Percentiles rank a stretch among this genome's conserved stretches.
Conservation (phyloP, 2,888 invertebrate genomes). For the Xylota sylvarum region DNA sequence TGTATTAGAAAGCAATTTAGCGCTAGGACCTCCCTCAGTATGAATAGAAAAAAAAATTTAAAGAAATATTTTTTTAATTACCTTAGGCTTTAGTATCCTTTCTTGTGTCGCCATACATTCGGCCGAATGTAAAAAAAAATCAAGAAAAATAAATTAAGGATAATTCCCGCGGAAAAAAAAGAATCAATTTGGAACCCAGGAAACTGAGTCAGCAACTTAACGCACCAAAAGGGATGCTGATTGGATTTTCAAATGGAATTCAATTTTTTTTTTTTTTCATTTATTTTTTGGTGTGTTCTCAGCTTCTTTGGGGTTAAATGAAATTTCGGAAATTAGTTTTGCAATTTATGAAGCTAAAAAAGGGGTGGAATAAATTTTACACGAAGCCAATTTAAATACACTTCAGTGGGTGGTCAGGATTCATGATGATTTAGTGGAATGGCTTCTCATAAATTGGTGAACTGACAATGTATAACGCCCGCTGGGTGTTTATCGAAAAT, state of each 20-base stretch:
- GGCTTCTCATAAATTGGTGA: conserved; percentile 13
- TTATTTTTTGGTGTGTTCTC: conserved; percentile 12
- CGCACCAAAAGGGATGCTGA: conserved; percentile 63
- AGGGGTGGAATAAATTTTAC: conserved; percentile 67
- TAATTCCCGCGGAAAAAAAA: conserved; percentile 70
- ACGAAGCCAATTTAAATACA: conserved; percentile 55
- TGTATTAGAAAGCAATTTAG: conserved; percentile 74
- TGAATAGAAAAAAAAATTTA: conserved; percentile 28
- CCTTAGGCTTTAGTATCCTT: conserved; percentile 67
- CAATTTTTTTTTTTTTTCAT: conserved; percentile 58
- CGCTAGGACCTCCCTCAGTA: conserved; percentile 46
- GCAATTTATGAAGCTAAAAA: conserved; percentile 68
- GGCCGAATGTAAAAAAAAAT: neutral
- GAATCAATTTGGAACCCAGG: conserved; percentile 63
- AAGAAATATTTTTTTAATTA: conserved; percentile 62
- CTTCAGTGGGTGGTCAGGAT: conserved; percentile 57
- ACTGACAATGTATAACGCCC: neutral
- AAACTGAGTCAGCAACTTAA: conserved; percentile 69
- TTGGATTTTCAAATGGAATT: conserved; percentile 74
- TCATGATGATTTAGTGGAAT: conserved; percentile 66
- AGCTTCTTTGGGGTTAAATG: conserved; percentile 70
- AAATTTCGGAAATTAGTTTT: conserved; percentile 77
- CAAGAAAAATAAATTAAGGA: conserved; percentile 65
- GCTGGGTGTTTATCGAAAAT: neutral
- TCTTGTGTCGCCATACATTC: conserved; percentile 53